Evolutionary conservation across 2,113 vertebrate species (phyloP).

Genomic region (Saccopteryx leptura): DNA sequence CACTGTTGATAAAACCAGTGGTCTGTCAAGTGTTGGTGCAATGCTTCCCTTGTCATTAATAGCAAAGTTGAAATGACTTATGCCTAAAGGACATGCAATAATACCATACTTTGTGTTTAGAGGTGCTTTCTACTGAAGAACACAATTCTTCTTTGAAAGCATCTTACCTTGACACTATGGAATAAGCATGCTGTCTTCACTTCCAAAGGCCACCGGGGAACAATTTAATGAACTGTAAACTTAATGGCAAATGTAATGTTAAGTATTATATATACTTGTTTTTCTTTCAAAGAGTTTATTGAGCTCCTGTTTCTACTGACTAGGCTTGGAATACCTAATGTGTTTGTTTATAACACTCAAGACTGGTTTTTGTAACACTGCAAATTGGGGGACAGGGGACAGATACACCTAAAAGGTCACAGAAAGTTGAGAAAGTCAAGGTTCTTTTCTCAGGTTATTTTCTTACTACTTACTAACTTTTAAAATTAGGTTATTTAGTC

Average conservation of each 20-base stretch:
- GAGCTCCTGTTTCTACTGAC: background rate
- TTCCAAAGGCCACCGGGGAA: background rate
- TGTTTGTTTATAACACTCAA: background rate
- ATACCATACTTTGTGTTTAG: constrained; percentile 8
- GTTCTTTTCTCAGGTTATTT: background rate
- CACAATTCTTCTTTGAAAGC: constrained; percentile 21
- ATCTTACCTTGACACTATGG: background rate
- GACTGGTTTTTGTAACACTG: background rate
- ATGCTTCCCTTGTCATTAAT: background rate
- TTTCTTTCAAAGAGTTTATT: constrained; percentile 6
- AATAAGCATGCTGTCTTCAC: background rate
- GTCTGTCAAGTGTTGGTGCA: constrained; percentile 27
- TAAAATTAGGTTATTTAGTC: background rate
- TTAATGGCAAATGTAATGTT: background rate
- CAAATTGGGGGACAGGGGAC: background rate
- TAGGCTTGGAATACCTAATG: background rate
- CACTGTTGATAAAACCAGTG: constrained; percentile 17
- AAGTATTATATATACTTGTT: background rate
- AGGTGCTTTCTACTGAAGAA: background rate
- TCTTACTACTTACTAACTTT: background rate
- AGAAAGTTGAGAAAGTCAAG: background rate
- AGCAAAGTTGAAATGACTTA: background rate
- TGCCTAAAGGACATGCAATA: background rate
- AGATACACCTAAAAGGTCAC: background rate
- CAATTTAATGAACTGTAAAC: constrained; percentile 24